phyloP scores from a whole-genome alignment of 2,888 invertebrate species.

The Brassicogethes aeneus region DNA sequence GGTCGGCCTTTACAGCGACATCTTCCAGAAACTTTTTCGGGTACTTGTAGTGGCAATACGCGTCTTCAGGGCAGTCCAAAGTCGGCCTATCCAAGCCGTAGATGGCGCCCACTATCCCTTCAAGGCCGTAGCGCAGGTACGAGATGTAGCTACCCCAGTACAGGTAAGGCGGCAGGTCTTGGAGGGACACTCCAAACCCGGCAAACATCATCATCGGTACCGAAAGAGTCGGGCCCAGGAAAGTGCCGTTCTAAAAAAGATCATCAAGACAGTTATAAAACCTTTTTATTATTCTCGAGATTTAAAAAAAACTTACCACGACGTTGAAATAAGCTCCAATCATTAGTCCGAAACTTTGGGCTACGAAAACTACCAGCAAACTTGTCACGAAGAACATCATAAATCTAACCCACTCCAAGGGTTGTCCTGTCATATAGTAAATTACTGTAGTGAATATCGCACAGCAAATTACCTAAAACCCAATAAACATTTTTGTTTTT shows the following conservation, averaged over 20 bases:
- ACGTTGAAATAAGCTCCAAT: conserved; percentile 84
- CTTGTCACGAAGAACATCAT: conserved; percentile 79
- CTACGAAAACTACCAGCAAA: conserved; percentile 75
- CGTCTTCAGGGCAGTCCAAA: conserved; percentile 64
- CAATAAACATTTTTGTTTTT: no score
- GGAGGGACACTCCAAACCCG: conserved; percentile 86
- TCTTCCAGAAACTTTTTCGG: conserved; percentile 73
- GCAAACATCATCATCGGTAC: conserved; percentile 97
- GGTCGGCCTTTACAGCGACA: conserved; percentile 70
- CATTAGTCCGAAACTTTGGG: conserved; percentile 87
- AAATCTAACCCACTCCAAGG: conserved; percentile 69
- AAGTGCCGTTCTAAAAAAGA: conserved; percentile 77
- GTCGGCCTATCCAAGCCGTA: conserved; percentile 71
- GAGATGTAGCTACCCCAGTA: conserved; percentile 90
- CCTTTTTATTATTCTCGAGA: conserved; percentile 4
- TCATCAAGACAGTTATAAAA: not conserved
- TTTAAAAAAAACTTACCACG: conserved; percentile 53
- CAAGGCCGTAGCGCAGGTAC: conserved; percentile 83
- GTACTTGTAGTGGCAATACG: conserved; percentile 77
- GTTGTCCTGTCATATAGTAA: conserved; percentile 87
- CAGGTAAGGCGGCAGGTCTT: conserved; percentile 77
- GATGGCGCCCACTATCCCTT: conserved; percentile 75
- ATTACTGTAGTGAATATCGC: conserved; percentile 63
- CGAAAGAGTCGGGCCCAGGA: conserved; percentile 82
- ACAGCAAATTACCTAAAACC: conserved; percentile 55